Conservation (phyloP, 2,797 vertebrate species). For the Heliangelus exortis region DNA sequence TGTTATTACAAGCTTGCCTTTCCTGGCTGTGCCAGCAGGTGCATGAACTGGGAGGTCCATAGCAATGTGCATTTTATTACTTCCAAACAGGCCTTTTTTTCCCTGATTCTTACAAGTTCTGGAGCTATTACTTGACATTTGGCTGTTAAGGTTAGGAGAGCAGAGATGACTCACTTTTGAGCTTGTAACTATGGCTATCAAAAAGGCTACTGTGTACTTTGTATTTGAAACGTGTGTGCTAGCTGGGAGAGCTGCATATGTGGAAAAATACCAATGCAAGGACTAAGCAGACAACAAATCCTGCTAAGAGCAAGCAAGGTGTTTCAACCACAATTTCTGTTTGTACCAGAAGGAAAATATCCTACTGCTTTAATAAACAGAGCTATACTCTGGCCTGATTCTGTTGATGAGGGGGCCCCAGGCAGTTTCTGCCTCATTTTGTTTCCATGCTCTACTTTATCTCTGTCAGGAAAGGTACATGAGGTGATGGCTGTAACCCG, state of each 20-base stretch:
- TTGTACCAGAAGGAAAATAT: not conserved
- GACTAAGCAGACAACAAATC: not conserved
- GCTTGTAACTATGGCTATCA: not conserved
- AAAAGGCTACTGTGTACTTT: not conserved
- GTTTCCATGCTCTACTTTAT: not conserved
- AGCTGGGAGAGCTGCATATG: not conserved
- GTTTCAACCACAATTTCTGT: not conserved
- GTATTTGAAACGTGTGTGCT: not conserved
- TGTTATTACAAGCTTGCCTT: conserved; percentile 52
- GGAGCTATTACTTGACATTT: not conserved
- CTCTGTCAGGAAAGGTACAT: not conserved
- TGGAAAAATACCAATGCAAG: not conserved
- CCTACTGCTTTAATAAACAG: not conserved
- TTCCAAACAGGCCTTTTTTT: not conserved
- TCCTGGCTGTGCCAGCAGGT: conserved; percentile 51
- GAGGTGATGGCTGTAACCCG: not conserved
- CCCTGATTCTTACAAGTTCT: not conserved
- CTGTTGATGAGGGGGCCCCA: rapidly evolving
- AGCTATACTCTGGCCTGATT: not conserved
- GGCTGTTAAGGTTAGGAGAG: conserved; percentile 4
- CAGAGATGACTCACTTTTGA: not conserved
- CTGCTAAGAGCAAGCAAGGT: not conserved
- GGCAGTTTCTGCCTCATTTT: not conserved
- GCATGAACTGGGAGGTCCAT: not conserved
- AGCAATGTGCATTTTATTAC: conserved; percentile 44